phyloP scores from a whole-genome alignment of 2,113 vertebrate genomes.

The Heptranchias perlo region DNA sequence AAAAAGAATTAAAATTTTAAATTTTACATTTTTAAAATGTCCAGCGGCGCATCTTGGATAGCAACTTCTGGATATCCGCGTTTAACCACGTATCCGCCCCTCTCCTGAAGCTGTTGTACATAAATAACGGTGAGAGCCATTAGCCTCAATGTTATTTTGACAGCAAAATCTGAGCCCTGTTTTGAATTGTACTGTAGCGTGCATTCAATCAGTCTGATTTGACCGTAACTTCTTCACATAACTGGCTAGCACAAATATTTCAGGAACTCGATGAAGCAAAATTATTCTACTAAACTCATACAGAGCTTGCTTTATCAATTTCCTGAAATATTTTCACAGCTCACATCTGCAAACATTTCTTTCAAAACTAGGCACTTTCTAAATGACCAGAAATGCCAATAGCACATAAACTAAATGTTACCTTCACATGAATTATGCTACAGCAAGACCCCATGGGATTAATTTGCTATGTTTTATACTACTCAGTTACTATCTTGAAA shows the following conservation, averaged over 20 bases:
- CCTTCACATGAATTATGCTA: background rate
- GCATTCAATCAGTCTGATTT: background rate
- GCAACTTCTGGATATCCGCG: too few species aligned
- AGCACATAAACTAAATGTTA: background rate
- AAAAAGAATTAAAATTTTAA: too few species aligned
- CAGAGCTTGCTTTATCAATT: background rate
- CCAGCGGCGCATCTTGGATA: too few species aligned
- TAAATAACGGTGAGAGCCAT: too few species aligned
- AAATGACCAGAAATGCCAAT: background rate
- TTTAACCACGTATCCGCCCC: too few species aligned
- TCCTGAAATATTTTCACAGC: background rate
- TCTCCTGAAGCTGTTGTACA: too few species aligned
- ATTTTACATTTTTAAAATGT: too few species aligned
- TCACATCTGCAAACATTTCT: background rate
- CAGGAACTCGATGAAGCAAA: background rate
- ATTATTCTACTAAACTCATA: background rate
- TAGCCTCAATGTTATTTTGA: too few species aligned
- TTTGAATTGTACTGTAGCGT: background rate
- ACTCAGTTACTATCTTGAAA: background rate
- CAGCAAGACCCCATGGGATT: background rate
- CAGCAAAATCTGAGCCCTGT: too few species aligned
- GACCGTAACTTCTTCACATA: background rate
- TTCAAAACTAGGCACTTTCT: background rate
- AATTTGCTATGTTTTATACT: background rate
- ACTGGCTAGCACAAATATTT: background rate